Base-by-base conservation (phyloP, 2,888 invertebrate species). In the Drosophila emarginata region DNA sequence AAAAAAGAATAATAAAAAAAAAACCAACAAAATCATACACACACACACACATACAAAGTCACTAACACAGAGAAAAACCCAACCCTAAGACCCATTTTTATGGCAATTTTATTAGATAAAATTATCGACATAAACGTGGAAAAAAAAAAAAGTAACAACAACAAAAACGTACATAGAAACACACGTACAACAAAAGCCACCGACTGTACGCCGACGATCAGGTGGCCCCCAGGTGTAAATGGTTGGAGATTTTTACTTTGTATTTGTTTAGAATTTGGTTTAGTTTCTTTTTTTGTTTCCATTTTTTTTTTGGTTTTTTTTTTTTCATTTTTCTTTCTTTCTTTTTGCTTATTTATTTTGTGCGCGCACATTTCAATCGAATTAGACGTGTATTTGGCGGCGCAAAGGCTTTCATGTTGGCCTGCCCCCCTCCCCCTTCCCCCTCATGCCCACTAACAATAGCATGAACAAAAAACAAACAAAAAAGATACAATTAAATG, bases 71-170 rank as follows among this genome's bases (percentile, higher is more conserved):
- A 12, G 45, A 26, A n/a, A 57, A 50, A 40, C 32, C 45, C 21
- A 36, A 37, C 51, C 59, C 67, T 72, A 65, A 63, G 69, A 65
- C 74, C 74, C 60, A 40, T 73, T 84, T 76, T 80, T 76, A 78
- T 86, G 78, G 80, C 75, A 73, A 64, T 83, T 78, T 84, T 80
- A 84, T 84, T 80, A 72, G 77, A 78, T 72, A 69, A 87, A 85
- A 85, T 84, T 84, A 81, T 73, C 76, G 79, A 66, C 87, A 76
- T 69, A 79, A 77, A 50, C 56, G 69, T 45, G 40, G 15, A 45
- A 15, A 28, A 28, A 28, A 28, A 28, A 4, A 28, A 32, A 9
- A 32, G 9, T 4, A 32, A 32, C 32, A 32, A 32, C 7, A 32
- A 52, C 61, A 68, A n/a, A 36, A 72, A 26, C 64, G 15, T 21